A percentile compares a stretch with the other conserved stretches of the same genome.
phyloP scores from a whole-genome alignment of 2,113 vertebrate species.

The Amazona guildingii region DNA sequence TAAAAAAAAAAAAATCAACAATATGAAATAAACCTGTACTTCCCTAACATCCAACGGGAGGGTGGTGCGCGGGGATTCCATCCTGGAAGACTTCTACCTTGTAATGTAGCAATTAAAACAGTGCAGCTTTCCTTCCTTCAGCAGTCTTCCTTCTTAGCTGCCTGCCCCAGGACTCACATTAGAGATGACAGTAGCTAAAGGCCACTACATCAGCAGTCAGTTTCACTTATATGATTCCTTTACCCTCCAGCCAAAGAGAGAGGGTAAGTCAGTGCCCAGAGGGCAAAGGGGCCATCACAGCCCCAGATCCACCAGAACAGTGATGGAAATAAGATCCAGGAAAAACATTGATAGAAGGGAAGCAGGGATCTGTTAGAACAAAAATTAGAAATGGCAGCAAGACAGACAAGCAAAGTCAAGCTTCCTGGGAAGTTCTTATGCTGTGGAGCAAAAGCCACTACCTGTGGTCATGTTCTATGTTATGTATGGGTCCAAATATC shows the following conservation, averaged over 20 bases:
- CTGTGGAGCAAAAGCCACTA: not conserved
- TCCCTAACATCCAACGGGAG: not conserved
- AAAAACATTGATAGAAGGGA: not conserved
- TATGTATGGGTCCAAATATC: not conserved
- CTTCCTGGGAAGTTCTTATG: not conserved
- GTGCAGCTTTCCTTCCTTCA: not conserved
- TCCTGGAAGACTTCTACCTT: not conserved
- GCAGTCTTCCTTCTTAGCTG: not conserved
- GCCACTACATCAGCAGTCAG: not conserved
- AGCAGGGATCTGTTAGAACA: not conserved
- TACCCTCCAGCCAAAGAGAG: not conserved
- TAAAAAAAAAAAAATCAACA: not conserved
- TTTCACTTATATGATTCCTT: not conserved
- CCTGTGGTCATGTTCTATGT: not conserved
- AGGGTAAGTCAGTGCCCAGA: not conserved
- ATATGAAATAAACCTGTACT: not conserved
- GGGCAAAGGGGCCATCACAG: not conserved
- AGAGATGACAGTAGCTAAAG: not conserved
- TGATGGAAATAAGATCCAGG: not conserved
- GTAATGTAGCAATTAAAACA: not conserved
- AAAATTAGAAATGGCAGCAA: not conserved
- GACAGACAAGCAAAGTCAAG: not conserved
- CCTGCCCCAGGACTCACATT: not conserved
- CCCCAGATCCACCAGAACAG: not conserved
- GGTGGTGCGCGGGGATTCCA: not conserved